A percentile compares a stretch with the other conserved stretches of the same genome.
Evolutionary conservation across 2,888 invertebrate species (phyloP).

Genomic region (Zonitis immaculata): DNA sequence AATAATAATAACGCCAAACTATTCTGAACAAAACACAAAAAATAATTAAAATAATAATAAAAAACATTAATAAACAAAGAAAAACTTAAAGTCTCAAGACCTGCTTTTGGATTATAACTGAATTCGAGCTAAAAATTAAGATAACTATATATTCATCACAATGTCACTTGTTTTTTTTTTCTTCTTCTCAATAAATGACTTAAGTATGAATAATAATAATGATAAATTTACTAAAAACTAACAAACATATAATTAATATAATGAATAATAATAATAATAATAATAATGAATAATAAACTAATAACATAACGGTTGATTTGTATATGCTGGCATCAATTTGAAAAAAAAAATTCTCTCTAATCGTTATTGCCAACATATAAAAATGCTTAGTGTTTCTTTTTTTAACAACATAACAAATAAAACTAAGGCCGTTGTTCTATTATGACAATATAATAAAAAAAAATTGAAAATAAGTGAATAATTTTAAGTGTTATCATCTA

Average conservation of each 20-base stretch:
- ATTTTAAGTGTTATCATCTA: too few species aligned
- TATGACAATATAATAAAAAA: too few species aligned
- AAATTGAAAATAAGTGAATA: too few species aligned
- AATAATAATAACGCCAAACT: slow-evolving; percentile 19
- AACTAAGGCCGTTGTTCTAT: slow-evolving; percentile 30
- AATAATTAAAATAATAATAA: too few species aligned
- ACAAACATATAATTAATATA: slow-evolving; percentile 46
- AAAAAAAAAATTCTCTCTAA: too few species aligned
- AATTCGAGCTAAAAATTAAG: slow-evolving; percentile 40
- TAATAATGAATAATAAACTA: slow-evolving; percentile 45
- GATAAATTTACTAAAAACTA: slow-evolving; percentile 47
- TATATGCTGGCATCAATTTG: slow-evolving; percentile 38
- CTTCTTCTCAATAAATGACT: slow-evolving; percentile 37
- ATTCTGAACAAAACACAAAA: slow-evolving; percentile 29
- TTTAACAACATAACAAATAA: slow-evolving; percentile 49
- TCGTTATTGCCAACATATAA: slow-evolving; percentile 42
- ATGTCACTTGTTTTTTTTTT: slow-evolving; percentile 38
- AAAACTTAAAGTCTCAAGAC: slow-evolving; percentile 32
- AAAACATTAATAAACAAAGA: slow-evolving; percentile 19
- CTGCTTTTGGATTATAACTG: slow-evolving; percentile 35
- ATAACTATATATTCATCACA: slow-evolving; percentile 42
- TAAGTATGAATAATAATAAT: slow-evolving; percentile 35
- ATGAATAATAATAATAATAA: slow-evolving; percentile 33
- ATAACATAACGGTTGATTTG: slow-evolving; percentile 47
- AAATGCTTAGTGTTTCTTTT: too few species aligned